Evolutionary conservation across 30 jellyfish, hydroid and myxozoan genomes (phyloP).

Genomic region (Pseudorhiza aurosa): DNA sequence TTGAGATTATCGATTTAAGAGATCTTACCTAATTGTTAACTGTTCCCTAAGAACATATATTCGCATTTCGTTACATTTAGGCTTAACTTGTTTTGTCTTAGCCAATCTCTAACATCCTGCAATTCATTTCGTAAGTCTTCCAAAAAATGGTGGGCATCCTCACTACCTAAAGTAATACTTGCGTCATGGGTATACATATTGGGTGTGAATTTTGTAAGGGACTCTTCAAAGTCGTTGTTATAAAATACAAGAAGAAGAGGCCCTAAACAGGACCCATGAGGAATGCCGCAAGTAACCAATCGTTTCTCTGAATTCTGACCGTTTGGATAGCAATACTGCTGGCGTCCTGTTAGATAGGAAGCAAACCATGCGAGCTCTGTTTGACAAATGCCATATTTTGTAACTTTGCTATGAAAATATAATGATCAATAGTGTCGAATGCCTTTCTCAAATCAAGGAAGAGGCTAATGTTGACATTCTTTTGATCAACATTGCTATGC

Average conservation of each 20-base stretch:
- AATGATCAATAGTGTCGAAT: background rate
- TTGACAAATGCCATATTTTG: background rate
- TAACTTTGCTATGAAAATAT: no score
- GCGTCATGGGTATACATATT: slow-evolving; percentile 32
- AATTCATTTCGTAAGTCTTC: no score
- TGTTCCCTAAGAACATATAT: no score
- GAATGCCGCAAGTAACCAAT: slow-evolving; percentile 50
- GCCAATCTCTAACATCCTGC: slow-evolving; percentile 11
- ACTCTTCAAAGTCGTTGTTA: slow-evolving; percentile 38
- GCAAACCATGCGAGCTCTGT: slow-evolving; percentile 14
- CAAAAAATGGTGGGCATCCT: no score
- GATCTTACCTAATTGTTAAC: no score
- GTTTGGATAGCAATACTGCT: no score
- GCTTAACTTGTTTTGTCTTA: slow-evolving; percentile 27
- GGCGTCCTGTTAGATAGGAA: slow-evolving; percentile 56
- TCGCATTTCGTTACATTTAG: no score
- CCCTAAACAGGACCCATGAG: slow-evolving; percentile 45
- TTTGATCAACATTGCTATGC: no score
- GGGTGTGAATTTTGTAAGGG: slow-evolving; percentile 30
- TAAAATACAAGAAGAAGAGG: slow-evolving; percentile 29
- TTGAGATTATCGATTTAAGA: no score
- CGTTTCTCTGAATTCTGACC: slow-evolving; percentile 26
- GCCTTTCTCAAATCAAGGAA: no score
- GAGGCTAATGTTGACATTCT: no score
- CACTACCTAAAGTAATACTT: slow-evolving; percentile 38